Conservation (phyloP, 2,888 invertebrate genomes). For the Nasonia oneida region DNA sequence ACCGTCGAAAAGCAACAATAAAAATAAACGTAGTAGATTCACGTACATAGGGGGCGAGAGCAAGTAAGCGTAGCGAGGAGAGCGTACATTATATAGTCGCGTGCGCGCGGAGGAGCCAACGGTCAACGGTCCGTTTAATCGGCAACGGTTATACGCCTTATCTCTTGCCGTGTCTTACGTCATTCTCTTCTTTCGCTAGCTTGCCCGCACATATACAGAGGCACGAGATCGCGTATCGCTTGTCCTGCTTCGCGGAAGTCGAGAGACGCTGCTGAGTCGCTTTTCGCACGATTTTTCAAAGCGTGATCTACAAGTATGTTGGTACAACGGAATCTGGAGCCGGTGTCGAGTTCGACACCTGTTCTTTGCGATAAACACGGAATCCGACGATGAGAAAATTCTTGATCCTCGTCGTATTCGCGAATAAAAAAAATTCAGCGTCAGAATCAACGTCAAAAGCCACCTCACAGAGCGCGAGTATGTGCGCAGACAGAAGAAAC, state of each 20-base stretch:
- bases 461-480: neutral
- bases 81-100: no score
- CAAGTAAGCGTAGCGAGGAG: neutral
- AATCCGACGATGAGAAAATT: neutral
- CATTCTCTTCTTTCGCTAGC: constrained; percentile 36
- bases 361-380: constrained; percentile 1
- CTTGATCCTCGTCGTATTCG: neutral
- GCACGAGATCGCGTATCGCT: neutral
- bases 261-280: neutral
- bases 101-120: constrained; percentile 1
- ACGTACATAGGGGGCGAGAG: neutral
- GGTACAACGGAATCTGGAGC: neutral
- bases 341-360: neutral
- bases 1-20: neutral
- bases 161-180: constrained; percentile 45
- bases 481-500: neutral
- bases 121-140: constrained; percentile 57
- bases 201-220: neutral
- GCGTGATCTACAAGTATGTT: neutral
- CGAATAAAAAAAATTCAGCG: neutral
- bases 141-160: constrained; percentile 27
- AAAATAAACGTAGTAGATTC: neutral
- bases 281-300: neutral
- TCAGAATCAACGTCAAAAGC: neutral
- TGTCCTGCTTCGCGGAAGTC: constrained; percentile 12